These are phyloP conservation scores for Myopa tessellatipennis DNA, from an alignment of 2,888 invertebrate genomes.

Conservation along the genomic window DNA sequence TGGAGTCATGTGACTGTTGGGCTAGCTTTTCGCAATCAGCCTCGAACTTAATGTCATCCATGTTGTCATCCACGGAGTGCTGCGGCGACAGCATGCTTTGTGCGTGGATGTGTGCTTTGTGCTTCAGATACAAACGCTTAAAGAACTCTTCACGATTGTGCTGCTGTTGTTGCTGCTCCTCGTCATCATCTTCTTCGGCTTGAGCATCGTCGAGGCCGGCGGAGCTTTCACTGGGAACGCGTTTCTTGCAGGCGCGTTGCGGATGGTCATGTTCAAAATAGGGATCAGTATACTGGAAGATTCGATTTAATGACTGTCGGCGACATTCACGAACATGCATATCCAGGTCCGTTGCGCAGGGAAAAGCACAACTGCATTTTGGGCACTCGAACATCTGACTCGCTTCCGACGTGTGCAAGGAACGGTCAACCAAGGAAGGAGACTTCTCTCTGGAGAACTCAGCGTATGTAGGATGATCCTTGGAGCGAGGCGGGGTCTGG, in stretches of 20 bases:
- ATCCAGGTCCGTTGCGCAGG: conserved; percentile 76
- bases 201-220: conserved; percentile 42
- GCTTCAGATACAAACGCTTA: conserved; percentile 81
- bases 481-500: conserved; percentile 71
- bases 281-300: conserved; percentile 38
- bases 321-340: conserved; percentile 74
- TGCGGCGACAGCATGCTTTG: conserved; percentile 58
- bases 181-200: conserved; percentile 24
- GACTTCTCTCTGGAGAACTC: conserved; percentile 85
- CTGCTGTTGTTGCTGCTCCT: conserved; percentile 49
- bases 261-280: background rate
- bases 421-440: conserved; percentile 76
- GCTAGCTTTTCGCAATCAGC: conserved; percentile 48
- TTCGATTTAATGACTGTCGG: background rate
- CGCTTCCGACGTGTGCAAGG: conserved; percentile 72
- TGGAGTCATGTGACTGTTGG: conserved; percentile 70
- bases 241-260: conserved; percentile 39
- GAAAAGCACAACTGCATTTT: conserved; percentile 78
- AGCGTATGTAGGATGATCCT: conserved; percentile 78
- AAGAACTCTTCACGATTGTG: conserved; percentile 80
- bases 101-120: conserved; percentile 71
- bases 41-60: conserved; percentile 55
- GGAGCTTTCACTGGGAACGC: conserved; percentile 49
- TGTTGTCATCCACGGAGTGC: conserved; percentile 31
- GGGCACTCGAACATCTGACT: conserved; percentile 77